phyloP scores from a whole-genome alignment of 2,113 vertebrate genomes.

The Bungarus multicinctus region DNA sequence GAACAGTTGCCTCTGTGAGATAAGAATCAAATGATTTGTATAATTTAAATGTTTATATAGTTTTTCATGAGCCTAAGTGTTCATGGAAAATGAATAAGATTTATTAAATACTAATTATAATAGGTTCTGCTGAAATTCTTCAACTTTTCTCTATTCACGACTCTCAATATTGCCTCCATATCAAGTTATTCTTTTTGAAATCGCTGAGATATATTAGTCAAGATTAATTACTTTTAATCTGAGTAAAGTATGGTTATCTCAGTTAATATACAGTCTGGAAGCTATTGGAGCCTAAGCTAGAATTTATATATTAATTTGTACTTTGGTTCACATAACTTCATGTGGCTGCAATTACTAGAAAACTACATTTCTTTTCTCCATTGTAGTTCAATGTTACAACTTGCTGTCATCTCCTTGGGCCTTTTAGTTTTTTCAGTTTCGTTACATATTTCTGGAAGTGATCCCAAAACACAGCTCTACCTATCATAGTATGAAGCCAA shows the following conservation, averaged over 20 bases:
- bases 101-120: background rate
- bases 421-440: background rate
- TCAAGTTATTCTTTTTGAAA: background rate
- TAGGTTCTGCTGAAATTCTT: background rate
- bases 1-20: background rate
- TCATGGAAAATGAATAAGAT: background rate
- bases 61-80: background rate
- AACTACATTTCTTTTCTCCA: background rate
- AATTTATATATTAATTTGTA: background rate
- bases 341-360: background rate
- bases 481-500: background rate
- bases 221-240: background rate
- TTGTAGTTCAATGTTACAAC: background rate
- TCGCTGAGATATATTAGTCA: background rate
- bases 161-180: background rate
- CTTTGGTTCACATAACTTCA: background rate
- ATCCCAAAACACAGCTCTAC: background rate
- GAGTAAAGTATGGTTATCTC: background rate
- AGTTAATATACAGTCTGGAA: background rate
- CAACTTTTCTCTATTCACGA: background rate
- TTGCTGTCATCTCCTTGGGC: background rate
- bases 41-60: background rate
- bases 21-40: background rate
- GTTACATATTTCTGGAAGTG: background rate
- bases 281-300: background rate